Percentiles rank a stretch among this genome's conserved stretches.
phyloP scores from a whole-genome alignment of 1,140 invertebrate species.

The Rhynchophorus ferrugineus region DNA sequence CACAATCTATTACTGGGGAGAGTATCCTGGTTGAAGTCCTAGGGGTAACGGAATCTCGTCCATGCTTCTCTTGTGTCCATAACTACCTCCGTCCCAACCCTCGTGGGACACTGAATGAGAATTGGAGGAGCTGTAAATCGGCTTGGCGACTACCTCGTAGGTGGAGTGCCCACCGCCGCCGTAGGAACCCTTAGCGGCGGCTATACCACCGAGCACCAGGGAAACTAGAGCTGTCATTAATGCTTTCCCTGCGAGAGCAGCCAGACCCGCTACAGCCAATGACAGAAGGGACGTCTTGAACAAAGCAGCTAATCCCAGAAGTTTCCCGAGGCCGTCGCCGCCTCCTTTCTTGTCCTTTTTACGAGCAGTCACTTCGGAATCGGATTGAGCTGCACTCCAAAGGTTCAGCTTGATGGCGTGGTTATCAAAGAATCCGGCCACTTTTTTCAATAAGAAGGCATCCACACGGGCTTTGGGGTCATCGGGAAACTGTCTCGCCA shows the following conservation, averaged over 20 bases:
- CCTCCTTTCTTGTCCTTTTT: constrained; percentile 46
- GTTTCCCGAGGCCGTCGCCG: constrained; percentile 48
- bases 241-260: constrained; percentile 70
- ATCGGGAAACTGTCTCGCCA: constrained; percentile 64
- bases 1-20: neutral
- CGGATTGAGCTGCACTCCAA: constrained; percentile 44
- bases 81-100: constrained; percentile 37
- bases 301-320: constrained; percentile 52
- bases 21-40: neutral
- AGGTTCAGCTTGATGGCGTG: constrained; percentile 65
- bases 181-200: constrained; percentile 60
- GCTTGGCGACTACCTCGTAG: constrained; percentile 75
- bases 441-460: constrained; percentile 61
- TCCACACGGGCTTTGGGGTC: constrained; percentile 68
- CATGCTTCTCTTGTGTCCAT: neutral
- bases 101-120: constrained; percentile 61
- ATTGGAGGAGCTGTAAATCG: constrained; percentile 55
- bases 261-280: constrained; percentile 64
- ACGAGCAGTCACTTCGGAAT: constrained; percentile 37
- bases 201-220: constrained; percentile 64
- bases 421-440: constrained; percentile 60
- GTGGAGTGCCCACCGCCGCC: constrained; percentile 62
- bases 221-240: constrained; percentile 74
- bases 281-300: constrained; percentile 67
- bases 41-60: neutral